Evolutionary conservation across 2,888 invertebrate genomes (phyloP), one percentile per base, ranked within the genome.

Genomic region (Malthinus seriepunctatus): DNA sequence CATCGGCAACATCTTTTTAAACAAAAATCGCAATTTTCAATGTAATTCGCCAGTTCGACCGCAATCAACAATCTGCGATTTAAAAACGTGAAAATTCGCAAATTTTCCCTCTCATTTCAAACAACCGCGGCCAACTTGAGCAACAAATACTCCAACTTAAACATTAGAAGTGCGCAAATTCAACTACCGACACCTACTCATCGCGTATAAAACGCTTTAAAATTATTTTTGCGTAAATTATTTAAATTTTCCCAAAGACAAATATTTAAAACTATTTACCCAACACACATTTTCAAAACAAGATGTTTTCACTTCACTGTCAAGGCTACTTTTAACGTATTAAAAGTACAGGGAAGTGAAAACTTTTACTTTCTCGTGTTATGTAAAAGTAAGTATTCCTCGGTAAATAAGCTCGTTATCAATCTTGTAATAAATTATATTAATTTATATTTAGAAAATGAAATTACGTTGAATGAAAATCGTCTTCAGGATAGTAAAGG

Each of bases 11-110:
- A 5, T 23, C 23, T 42, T 42, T 60, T 57, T 50, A 56, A 60
- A 61, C n/a, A n/a, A 63, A 64, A 63, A 62, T 65, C 63, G 65
- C 62, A 56, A 62, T 62, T 56, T 55, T 55, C 50, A 53, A 61
- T 55, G 52, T 42, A 53, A 46, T 63, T 62, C 61, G 58, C 5
- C 23, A 2, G 5, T 5, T 23, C 23, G n/a, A 35, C 11, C 11
- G 11, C 35, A 3, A 10, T 10, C 5, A n/a, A n/a, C n/a, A n/a
- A n/a, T n/a, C n/a, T n/a, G n/a, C n/a, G n/a, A n/a, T n/a, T n/a
- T n/a, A n/a, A n/a, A n/a, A n/a, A n/a, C n/a, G n/a, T 3, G 35
- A 11, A 3, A 11, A 35, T 35, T 35, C 35, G 35, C 35, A 35
- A 35, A 10, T 35, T 10, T 35, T 11, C 11, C 11, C 35, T n/a